Evolutionary conservation across 1,140 invertebrate species (phyloP).

Genomic region (Meloidogyne chitwoodi): DNA sequence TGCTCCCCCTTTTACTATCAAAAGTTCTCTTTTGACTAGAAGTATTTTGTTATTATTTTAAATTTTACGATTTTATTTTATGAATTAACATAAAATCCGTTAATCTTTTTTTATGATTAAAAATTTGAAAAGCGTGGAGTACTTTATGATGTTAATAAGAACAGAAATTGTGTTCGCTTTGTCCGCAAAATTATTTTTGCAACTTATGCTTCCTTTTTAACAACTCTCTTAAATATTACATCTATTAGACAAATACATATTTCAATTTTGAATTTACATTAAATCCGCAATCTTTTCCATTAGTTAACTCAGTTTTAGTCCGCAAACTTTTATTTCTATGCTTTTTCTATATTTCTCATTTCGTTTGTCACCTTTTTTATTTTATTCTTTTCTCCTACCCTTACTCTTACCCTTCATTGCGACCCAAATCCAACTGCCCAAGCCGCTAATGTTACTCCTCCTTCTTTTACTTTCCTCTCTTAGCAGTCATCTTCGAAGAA

Average conservation of each 20-base stretch:
- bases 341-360: not conserved
- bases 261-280: not conserved
- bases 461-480: not conserved
- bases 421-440: slow-evolving; percentile 1
- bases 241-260: too few relatives aligned
- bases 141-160: too few relatives aligned
- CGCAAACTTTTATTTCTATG: not conserved
- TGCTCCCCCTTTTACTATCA: too few relatives aligned
- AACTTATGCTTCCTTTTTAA: too few relatives aligned
- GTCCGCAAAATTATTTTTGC: too few relatives aligned
- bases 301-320: not conserved
- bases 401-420: not conserved
- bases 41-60: not conserved
- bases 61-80: too few relatives aligned
- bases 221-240: too few relatives aligned
- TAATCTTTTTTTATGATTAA: too few relatives aligned
- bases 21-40: not conserved
- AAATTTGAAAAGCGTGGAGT: too few relatives aligned
- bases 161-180: too few relatives aligned
- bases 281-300: not conserved
- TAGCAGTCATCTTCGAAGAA: not conserved
- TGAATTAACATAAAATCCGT: too few relatives aligned
- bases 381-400: not conserved
- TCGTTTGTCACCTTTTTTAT: not conserved
- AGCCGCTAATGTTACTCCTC: not conserved